phyloP scores from a whole-genome alignment of 2,888 invertebrate genomes.

The Pomacea canaliculata region DNA sequence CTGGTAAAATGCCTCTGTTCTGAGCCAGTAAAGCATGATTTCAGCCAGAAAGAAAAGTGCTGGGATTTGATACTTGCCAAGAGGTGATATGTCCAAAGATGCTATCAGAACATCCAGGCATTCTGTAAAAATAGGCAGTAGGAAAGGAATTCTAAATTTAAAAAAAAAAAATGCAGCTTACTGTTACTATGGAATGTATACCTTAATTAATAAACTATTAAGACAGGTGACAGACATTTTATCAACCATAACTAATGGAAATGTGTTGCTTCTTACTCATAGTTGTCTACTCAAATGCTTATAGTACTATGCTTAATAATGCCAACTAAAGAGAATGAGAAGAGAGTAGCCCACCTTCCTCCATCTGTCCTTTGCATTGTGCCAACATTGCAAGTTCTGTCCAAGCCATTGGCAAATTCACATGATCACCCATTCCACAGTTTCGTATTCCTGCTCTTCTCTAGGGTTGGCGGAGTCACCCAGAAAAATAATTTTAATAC shows the following conservation, averaged over 20 bases:
- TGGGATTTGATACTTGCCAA: slow-evolving; percentile 65
- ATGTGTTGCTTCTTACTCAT: too few species aligned
- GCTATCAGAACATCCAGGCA: slow-evolving; percentile 66
- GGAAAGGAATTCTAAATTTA: too few species aligned
- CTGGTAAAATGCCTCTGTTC: slow-evolving; percentile 66
- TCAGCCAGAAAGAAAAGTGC: slow-evolving; percentile 69
- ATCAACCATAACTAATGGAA: too few species aligned
- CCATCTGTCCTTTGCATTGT: slow-evolving; percentile 67
- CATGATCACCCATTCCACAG: slow-evolving; percentile 59
- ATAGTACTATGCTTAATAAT: too few species aligned
- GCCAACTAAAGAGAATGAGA: too few species aligned
- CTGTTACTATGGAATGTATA: too few species aligned
- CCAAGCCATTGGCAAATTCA: slow-evolving; percentile 68
- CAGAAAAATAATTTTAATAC: too few species aligned
- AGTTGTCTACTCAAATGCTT: too few species aligned
- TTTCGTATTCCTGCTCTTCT: slow-evolving; percentile 61
- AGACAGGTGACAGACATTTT: too few species aligned
- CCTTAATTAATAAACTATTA: too few species aligned
- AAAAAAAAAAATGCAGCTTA: too few species aligned
- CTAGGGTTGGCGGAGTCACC: slow-evolving; percentile 35
- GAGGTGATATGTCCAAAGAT: slow-evolving; percentile 66
- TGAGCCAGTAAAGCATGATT: slow-evolving; percentile 68
- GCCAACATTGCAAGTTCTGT: slow-evolving; percentile 68
- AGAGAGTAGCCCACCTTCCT: slow-evolving; percentile 59
- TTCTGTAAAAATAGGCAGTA: slow-evolving; percentile 47